phyloP scores from a whole-genome alignment of 1,140 invertebrate genomes.

The Paraescarpia echinospica region DNA sequence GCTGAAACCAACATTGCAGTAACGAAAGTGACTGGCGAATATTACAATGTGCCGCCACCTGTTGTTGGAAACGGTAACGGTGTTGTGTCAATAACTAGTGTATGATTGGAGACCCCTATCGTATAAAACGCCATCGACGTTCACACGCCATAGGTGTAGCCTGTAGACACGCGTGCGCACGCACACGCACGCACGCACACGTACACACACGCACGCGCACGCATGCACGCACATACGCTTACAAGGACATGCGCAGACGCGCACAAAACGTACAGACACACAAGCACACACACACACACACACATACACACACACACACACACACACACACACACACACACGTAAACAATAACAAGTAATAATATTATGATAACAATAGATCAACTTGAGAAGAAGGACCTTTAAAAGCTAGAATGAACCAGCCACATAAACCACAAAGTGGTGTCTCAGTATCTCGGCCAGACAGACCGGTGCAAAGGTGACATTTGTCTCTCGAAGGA shows the following conservation, averaged over 20 bases:
- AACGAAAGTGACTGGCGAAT: too few relatives aligned
- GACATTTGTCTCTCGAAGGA: neutral
- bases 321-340: constrained; percentile 5
- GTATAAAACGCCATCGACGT: too few relatives aligned
- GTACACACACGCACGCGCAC: neutral
- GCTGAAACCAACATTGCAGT: too few relatives aligned
- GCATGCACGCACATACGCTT: neutral
- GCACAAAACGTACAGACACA: neutral
- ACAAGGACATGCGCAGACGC: neutral
- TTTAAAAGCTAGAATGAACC: neutral
- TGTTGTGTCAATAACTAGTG: too few relatives aligned
- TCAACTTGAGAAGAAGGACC: neutral
- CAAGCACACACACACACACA: neutral
- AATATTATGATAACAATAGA: neutral
- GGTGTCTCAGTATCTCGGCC: neutral
- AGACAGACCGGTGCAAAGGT: neutral
- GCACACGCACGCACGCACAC: neutral
- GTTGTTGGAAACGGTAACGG: too few relatives aligned
- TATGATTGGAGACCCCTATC: too few relatives aligned
- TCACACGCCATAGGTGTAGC: too few relatives aligned
- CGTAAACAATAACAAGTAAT: neutral
- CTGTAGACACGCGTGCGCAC: neutral
- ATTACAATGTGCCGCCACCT: too few relatives aligned
- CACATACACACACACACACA: neutral
- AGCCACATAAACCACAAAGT: neutral